phyloP scores from a whole-genome alignment of 2,113 vertebrate species.

The Dolichallabes microphthalmus region DNA sequence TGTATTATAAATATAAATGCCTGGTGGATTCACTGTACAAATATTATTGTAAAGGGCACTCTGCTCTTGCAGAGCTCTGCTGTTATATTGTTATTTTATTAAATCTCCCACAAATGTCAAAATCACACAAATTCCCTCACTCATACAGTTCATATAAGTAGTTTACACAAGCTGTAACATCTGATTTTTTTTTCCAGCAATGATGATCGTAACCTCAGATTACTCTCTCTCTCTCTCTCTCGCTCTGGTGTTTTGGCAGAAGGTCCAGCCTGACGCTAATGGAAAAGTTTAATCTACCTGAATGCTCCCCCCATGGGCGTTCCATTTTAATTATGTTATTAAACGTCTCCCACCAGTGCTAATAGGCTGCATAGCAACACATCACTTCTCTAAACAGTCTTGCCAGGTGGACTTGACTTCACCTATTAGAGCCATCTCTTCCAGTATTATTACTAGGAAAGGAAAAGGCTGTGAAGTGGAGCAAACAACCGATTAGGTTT shows the following conservation, averaged over 20 bases:
- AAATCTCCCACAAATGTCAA: not conserved
- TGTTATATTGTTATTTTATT: not conserved
- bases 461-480: conserved; percentile 27
- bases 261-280: conserved; percentile 50
- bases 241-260: conserved; percentile 32
- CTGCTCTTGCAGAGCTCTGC: not conserved
- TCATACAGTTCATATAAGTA: not conserved
- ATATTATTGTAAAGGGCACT: not conserved
- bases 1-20: not conserved
- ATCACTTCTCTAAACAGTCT: conserved; percentile 38
- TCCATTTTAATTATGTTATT: conserved; percentile 56
- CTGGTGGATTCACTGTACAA: not conserved
- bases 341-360: conserved; percentile 49
- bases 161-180: not conserved
- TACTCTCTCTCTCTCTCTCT: not conserved
- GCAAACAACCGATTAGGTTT: conserved; percentile 34
- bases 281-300: conserved; percentile 57
- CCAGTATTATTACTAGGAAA: conserved; percentile 42
- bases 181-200: not conserved
- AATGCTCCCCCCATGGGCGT: conserved; percentile 46
- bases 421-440: conserved; percentile 48
- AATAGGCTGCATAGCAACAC: conserved; percentile 50
- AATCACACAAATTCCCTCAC: not conserved
- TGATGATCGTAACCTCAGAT: not conserved
- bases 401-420: conserved; percentile 28